Conservation (phyloP, 2,113 vertebrate species). For the Paracanthobrama guichenoti region DNA sequence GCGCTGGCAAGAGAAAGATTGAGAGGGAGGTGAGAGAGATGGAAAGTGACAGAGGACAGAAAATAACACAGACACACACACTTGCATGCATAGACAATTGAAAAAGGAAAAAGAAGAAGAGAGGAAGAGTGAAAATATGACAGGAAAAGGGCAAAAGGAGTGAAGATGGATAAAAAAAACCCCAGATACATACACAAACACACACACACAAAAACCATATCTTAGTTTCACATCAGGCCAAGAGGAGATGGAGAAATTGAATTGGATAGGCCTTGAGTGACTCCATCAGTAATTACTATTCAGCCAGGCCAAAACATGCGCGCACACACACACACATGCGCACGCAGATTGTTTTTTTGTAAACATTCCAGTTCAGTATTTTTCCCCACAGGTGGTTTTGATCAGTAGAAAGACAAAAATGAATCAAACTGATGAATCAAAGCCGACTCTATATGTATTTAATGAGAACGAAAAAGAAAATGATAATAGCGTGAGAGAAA, state of each 20-base stretch:
- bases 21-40: slow-evolving; percentile 11
- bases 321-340: background rate
- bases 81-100: slow-evolving; percentile 12
- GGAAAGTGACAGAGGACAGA: slow-evolving; percentile 5
- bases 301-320: slow-evolving; percentile 14
- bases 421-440: slow-evolving; percentile 16
- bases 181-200: slow-evolving; percentile 13
- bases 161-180: slow-evolving; percentile 25
- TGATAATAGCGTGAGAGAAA: background rate
- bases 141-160: slow-evolving; percentile 1
- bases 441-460: background rate
- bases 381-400: slow-evolving; percentile 26
- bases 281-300: slow-evolving; percentile 36
- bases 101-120: slow-evolving; percentile 12
- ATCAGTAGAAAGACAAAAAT: slow-evolving; percentile 36
- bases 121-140: slow-evolving; percentile 4
- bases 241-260: slow-evolving; percentile 46
- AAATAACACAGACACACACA: background rate
- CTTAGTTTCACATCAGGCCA: slow-evolving; percentile 34
- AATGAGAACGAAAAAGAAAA: background rate
- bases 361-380: slow-evolving; percentile 34
- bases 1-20: slow-evolving; percentile 19
- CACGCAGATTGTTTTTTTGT: slow-evolving; percentile 20
- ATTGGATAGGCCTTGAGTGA: slow-evolving; percentile 45
- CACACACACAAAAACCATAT: slow-evolving; percentile 10